Evolutionary conservation across 1,140 invertebrate genomes (phyloP).

Genomic region (Spodoptera litura): DNA sequence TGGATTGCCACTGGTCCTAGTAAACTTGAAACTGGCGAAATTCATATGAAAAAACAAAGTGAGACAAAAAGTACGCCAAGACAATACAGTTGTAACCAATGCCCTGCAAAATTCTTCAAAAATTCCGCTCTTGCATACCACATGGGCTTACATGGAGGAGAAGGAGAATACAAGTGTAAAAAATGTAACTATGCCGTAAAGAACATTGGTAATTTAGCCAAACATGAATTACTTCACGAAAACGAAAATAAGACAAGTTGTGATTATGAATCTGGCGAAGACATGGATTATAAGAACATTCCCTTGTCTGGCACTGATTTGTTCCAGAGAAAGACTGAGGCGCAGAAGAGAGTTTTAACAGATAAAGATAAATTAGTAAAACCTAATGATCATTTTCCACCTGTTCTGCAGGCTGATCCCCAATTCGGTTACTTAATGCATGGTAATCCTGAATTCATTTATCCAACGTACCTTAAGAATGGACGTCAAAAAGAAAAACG

Average conservation of each 20-base stretch:
- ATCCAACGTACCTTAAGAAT: constrained; percentile 91
- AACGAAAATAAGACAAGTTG: constrained; percentile 69
- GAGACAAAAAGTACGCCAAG: constrained; percentile 74
- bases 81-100: constrained; percentile 87
- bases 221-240: constrained; percentile 88
- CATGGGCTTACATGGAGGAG: constrained; percentile 89
- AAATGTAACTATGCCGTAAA: constrained; percentile 94
- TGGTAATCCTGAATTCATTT: constrained; percentile 92
- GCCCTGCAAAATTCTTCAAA: constrained; percentile 90
- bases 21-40: constrained; percentile 63
- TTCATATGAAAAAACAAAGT: constrained; percentile 61
- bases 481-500: constrained; percentile 91
- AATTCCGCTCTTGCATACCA: constrained; percentile 91
- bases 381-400: constrained; percentile 84
- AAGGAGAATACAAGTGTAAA: constrained; percentile 91
- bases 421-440: constrained; percentile 89
- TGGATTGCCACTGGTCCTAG: constrained; percentile 68
- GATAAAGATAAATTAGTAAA: constrained; percentile 84
- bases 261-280: constrained; percentile 83
- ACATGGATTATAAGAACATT: constrained; percentile 85
- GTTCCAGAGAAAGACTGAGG: constrained; percentile 88
- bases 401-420: constrained; percentile 86
- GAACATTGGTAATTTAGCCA: constrained; percentile 91
- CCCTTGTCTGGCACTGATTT: constrained; percentile 88
- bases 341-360: constrained; percentile 83